A percentile compares a stretch with the other conserved stretches of the same genome.
Evolutionary conservation across 1,140 invertebrate genomes (phyloP).

Genomic region (Neodiprion virginianus): DNA sequence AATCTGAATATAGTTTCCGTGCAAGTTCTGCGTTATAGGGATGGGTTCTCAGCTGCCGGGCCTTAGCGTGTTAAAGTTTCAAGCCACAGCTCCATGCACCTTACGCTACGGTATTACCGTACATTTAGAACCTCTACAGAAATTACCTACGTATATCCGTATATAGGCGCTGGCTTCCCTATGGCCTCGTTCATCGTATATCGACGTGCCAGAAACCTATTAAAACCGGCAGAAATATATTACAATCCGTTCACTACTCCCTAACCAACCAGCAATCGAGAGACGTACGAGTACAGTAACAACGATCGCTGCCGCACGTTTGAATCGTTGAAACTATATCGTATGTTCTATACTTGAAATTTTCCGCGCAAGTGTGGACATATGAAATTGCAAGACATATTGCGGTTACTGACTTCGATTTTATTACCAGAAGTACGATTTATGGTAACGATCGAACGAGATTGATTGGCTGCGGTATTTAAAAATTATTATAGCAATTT

Average conservation of each 20-base stretch:
- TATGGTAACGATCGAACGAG: background rate
- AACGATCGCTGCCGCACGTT: background rate
- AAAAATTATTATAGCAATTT: background rate
- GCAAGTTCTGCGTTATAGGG: background rate
- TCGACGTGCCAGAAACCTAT: constrained; percentile 22
- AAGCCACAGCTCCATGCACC: background rate
- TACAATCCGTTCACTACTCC: constrained; percentile 5
- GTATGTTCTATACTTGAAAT: background rate
- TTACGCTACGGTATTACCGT: too few species aligned
- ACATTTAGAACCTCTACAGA: background rate
- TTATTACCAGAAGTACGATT: background rate
- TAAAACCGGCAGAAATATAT: constrained; percentile 7
- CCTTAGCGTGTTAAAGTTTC: background rate
- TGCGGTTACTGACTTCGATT: background rate
- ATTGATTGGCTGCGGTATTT: background rate
- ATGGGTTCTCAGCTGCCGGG: background rate
- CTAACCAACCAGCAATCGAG: background rate
- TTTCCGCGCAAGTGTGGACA: background rate
- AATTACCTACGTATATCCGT: background rate
- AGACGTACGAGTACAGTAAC: background rate
- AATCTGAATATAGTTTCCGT: background rate
- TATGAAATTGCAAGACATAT: constrained; percentile 5
- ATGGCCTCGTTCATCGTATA: constrained; percentile 22
- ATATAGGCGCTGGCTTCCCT: constrained; percentile 16
- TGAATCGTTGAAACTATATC: background rate